Percentiles rank a stretch among this genome's conserved stretches.
Conservation (phyloP, 2,113 vertebrate genomes). For the Mobula hypostoma region DNA sequence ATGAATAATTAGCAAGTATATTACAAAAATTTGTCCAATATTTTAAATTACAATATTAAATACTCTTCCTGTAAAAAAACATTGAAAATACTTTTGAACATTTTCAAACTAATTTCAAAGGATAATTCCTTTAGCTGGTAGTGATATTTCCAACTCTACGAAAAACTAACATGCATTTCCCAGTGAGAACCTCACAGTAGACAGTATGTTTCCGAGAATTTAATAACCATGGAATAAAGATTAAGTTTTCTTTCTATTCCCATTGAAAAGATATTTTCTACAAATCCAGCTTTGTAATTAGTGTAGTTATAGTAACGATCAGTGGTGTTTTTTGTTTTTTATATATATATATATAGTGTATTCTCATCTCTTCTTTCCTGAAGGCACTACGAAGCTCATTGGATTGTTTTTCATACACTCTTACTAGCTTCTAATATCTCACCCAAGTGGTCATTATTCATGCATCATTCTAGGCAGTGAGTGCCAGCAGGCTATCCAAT, state of each 20-base stretch:
- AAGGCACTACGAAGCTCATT: neutral
- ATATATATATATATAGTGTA: neutral
- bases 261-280: neutral
- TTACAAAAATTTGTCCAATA: neutral
- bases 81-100: neutral
- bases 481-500: constrained; percentile 27
- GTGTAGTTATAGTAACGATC: neutral
- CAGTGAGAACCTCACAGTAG: neutral
- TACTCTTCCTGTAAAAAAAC: neutral
- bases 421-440: neutral
- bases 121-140: neutral
- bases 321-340: neutral
- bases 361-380: neutral
- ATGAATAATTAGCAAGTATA: neutral
- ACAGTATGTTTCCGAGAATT: neutral
- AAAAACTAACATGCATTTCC: neutral
- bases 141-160: neutral
- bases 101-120: neutral
- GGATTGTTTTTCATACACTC: neutral
- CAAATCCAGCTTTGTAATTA: neutral
- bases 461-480: constrained; percentile 16
- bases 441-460: constrained; percentile 20
- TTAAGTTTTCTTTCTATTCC: neutral
- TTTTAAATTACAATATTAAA: neutral
- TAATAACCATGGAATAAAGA: neutral